These are phyloP conservation scores for Eupithecia insigniata DNA, from an alignment of 2,888 invertebrate genomes.

Conservation along the genomic window DNA sequence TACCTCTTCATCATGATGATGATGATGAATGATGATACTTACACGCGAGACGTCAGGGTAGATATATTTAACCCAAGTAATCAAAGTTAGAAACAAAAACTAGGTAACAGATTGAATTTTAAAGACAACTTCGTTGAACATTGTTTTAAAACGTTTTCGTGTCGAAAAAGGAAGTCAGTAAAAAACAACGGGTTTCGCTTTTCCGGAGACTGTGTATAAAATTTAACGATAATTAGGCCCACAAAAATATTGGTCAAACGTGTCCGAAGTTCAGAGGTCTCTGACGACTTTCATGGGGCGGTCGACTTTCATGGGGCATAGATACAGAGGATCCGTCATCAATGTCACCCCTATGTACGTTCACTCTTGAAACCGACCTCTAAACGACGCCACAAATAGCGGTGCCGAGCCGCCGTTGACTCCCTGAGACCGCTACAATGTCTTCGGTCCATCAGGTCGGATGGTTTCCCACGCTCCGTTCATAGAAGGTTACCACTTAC, in stretches of 20 bases:
- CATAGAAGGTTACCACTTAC: no score
- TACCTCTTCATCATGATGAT: no score
- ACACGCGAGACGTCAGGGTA: no score
- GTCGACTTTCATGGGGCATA: background rate
- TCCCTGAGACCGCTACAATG: no score
- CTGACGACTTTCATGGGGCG: background rate
- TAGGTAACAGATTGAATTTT: background rate
- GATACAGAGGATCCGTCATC: background rate
- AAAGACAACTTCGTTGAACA: background rate
- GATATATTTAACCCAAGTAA: no score
- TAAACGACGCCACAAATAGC: background rate
- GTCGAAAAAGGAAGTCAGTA: constrained; percentile 15
- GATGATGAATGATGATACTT: no score
- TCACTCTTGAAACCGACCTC: background rate
- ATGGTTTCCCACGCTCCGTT: no score
- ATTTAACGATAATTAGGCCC: constrained; percentile 26
- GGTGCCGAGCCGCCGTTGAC: no score
- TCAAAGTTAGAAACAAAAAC: background rate
- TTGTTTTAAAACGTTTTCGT: constrained; percentile 10
- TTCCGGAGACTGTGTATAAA: constrained; percentile 26
- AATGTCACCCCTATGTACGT: no score
- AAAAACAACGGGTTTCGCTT: constrained; percentile 27
- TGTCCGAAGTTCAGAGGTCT: background rate
- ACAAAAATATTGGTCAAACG: constrained; percentile 14
- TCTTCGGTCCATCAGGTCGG: no score